phyloP scores from a whole-genome alignment of 2,797 vertebrate species.

The Pogoniulus pusillus region DNA sequence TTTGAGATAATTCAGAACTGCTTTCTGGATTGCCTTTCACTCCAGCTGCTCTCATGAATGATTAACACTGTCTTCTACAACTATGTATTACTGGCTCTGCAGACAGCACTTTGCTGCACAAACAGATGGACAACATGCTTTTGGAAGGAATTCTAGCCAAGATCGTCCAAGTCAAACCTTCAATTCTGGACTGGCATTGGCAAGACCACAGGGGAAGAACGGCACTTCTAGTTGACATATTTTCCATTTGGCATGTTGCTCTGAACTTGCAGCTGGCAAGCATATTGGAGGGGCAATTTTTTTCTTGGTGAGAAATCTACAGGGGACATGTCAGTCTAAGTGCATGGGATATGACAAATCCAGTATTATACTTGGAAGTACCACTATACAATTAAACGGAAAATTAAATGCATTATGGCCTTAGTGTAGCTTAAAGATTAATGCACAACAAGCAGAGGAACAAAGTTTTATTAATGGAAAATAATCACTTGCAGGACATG shows the following conservation, averaged over 20 bases:
- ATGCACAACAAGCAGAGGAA: background rate
- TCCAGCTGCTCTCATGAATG: slow-evolving; percentile 28
- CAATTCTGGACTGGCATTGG: background rate
- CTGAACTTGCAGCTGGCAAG: background rate
- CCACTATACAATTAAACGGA: background rate
- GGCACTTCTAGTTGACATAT: background rate
- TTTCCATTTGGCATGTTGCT: background rate
- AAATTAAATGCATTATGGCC: background rate
- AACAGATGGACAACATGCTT: slow-evolving; percentile 25
- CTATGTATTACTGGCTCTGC: background rate
- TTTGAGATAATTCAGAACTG: background rate
- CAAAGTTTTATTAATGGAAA: background rate
- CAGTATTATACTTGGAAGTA: background rate
- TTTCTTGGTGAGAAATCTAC: background rate
- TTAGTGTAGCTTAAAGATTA: background rate
- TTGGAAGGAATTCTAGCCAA: background rate
- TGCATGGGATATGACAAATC: background rate
- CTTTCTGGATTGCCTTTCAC: background rate
- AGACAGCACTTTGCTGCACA: background rate
- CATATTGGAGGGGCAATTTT: background rate
- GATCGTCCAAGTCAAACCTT: background rate
- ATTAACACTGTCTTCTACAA: background rate
- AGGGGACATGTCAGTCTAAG: background rate
- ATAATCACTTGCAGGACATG: background rate
- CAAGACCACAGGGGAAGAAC: background rate